These are phyloP conservation scores for Nezara viridula DNA, from an alignment of 2,888 invertebrate species.

Conservation along the genomic window DNA sequence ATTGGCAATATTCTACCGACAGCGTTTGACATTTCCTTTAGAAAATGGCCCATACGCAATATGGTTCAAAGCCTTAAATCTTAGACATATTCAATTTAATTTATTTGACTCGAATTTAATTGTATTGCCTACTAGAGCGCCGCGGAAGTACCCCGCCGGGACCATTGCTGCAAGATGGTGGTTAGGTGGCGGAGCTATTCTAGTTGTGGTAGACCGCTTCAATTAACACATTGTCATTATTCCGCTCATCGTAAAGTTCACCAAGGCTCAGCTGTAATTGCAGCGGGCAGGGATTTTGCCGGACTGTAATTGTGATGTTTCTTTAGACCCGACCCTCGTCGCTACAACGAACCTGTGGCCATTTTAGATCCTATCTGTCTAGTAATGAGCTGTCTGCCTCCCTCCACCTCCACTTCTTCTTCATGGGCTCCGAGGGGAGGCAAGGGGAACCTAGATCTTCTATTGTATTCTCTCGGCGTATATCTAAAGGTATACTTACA, in stretches of 20 bases:
- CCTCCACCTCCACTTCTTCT: background rate
- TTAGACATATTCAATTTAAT: background rate
- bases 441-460: background rate
- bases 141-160: background rate
- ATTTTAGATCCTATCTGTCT: constrained; percentile 42
- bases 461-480: background rate
- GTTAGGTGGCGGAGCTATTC: background rate
- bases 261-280: background rate
- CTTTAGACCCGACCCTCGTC: background rate
- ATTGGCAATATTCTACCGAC: too few species aligned
- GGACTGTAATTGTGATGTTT: constrained; percentile 17
- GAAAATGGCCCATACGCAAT: too few species aligned
- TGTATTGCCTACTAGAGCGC: background rate
- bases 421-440: background rate
- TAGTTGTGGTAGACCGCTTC: constrained; percentile 27
- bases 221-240: constrained; percentile 40
- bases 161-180: background rate
- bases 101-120: background rate
- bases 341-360: constrained; percentile 17
- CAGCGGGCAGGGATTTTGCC: background rate
- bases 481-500: too few species aligned
- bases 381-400: constrained; percentile 20
- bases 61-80: background rate
- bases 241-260: background rate
- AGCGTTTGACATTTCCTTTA: too few species aligned